Conservation (phyloP, 2,113 vertebrate genomes). For the Seriola dumerili region DNA sequence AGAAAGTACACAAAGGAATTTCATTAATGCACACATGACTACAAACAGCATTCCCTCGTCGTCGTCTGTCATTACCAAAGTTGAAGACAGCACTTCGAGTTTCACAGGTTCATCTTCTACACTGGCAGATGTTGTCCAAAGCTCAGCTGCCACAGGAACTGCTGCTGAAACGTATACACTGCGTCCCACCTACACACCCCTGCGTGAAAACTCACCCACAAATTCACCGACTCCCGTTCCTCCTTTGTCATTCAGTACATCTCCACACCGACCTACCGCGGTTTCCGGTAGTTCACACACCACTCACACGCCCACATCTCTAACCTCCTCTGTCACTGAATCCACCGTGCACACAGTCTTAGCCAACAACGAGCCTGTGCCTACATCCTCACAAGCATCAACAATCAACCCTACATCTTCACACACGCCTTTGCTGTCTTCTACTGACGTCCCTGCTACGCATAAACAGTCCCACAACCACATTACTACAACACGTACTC, state of each 20-base stretch:
- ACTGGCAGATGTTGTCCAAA: constrained; percentile 6
- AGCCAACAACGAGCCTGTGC: not conserved
- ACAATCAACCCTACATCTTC: not conserved
- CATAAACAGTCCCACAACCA: not conserved
- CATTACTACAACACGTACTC: not conserved
- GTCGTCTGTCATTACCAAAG: not conserved
- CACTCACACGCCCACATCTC: not conserved
- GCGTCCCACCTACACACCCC: not conserved
- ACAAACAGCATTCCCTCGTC: not conserved
- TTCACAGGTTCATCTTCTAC: not conserved
- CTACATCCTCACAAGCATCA: not conserved
- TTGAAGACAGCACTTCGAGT: not conserved
- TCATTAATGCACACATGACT: not conserved
- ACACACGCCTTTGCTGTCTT: not conserved
- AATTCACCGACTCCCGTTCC: constrained; percentile 1
- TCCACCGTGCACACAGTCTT: not conserved
- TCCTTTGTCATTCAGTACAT: not conserved
- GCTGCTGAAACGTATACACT: not conserved
- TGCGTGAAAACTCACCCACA: not conserved
- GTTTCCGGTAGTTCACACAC: not conserved
- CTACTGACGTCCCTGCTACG: constrained; percentile 6
- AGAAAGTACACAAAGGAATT: not conserved
- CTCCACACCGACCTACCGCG: not conserved
- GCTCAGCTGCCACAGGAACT: not conserved
- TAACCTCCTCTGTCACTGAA: constrained; percentile 4